A percentile compares a stretch with the other conserved stretches of the same genome.
Conservation (phyloP, 2,113 vertebrate genomes). For the Eudyptes chrysolophus region DNA sequence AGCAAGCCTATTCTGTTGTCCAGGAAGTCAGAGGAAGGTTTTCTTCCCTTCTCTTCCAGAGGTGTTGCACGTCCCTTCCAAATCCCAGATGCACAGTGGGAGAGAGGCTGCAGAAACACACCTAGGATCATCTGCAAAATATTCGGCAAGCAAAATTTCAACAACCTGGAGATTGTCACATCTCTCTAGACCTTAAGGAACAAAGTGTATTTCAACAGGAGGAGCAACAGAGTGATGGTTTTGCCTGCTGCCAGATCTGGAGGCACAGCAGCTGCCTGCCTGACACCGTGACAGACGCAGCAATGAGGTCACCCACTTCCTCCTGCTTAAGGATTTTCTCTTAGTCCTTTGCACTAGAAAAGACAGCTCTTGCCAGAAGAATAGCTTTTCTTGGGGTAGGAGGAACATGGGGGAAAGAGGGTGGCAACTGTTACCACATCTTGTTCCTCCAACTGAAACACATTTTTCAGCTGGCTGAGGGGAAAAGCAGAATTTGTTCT, state of each 20-base stretch:
- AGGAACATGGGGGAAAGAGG: neutral
- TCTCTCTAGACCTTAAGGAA: neutral
- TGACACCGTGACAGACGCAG: rapidly evolving
- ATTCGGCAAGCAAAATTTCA: neutral
- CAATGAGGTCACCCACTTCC: neutral
- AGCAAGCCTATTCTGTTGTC: neutral
- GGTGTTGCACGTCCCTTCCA: neutral
- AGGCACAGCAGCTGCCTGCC: neutral
- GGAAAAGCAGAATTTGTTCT: neutral
- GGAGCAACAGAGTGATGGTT: neutral
- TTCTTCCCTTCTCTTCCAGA: neutral
- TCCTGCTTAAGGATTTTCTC: neutral
- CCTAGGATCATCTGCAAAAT: neutral
- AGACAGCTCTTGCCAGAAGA: neutral
- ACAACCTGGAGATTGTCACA: neutral
- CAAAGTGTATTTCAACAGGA: neutral
- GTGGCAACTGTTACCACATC: neutral
- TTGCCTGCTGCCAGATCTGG: neutral
- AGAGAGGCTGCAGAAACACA: neutral
- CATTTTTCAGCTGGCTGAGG: neutral
- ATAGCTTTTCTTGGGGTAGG: neutral
- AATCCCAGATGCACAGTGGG: neutral
- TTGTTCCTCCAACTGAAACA: neutral
- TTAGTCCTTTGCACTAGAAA: neutral
- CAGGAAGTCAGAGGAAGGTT: neutral